Percentiles rank a stretch among this genome's conserved stretches.
Evolutionary conservation across 2,113 vertebrate species (phyloP).

Genomic region (Crocuta crocuta): DNA sequence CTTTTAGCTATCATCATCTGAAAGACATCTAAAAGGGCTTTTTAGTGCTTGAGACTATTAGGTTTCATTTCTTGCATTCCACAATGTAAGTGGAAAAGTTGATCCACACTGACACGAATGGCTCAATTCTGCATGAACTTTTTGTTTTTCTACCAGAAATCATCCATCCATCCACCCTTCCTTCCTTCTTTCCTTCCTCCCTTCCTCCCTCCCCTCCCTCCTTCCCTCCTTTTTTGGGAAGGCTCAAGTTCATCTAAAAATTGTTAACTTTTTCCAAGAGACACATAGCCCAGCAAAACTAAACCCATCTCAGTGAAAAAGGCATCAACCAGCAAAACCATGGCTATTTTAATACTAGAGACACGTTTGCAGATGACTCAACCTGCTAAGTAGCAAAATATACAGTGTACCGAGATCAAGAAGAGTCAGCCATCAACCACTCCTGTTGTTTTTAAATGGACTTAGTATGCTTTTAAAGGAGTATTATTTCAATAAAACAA

Average conservation of each 20-base stretch:
- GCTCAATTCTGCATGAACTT: slow-evolving; percentile 59
- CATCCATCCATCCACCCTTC: not conserved
- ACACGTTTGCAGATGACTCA: slow-evolving; percentile 20
- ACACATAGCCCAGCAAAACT: slow-evolving; percentile 19
- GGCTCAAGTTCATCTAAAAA: slow-evolving; percentile 41
- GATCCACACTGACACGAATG: slow-evolving; percentile 45
- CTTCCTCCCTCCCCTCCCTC: not conserved
- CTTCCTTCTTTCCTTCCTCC: not conserved
- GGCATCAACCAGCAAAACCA: slow-evolving; percentile 34
- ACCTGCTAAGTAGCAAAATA: slow-evolving; percentile 33
- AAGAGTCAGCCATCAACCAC: slow-evolving; percentile 46
- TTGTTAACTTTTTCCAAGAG: slow-evolving; percentile 63
- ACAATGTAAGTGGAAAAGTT: slow-evolving; percentile 65
- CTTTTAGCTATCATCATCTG: slow-evolving; percentile 77
- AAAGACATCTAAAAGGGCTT: slow-evolving; percentile 74
- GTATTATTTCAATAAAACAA: slow-evolving; percentile 83
- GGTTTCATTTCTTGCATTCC: slow-evolving; percentile 77
- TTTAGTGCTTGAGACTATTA: slow-evolving; percentile 69
- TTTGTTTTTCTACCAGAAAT: slow-evolving; percentile 66
- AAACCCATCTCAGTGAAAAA: slow-evolving; percentile 18
- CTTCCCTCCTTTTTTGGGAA: not conserved
- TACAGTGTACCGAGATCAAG: not conserved
- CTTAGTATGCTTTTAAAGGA: slow-evolving; percentile 79
- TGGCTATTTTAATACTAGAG: slow-evolving; percentile 52
- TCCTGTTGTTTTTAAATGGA: slow-evolving; percentile 73